Base-by-base conservation (phyloP, 2,113 vertebrate species). In the Solea solea region DNA sequence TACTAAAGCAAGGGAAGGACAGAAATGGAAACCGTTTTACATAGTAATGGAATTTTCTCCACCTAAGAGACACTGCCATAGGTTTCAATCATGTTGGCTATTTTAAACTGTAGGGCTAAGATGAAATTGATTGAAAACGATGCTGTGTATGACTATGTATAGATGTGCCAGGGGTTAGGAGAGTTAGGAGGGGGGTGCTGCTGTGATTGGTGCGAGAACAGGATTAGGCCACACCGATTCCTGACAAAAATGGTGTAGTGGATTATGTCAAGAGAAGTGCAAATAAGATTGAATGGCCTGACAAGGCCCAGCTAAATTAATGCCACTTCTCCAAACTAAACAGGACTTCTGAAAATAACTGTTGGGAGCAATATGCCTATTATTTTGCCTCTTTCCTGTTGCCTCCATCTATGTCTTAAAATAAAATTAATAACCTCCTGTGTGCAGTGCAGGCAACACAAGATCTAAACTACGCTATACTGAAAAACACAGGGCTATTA, bases 151-250 rank as follows among this genome's bases (percentile, higher is more conserved):
- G 16, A 34, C 52, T 14, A 21, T 21, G 40, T 41, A 77, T 0
- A 12, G 40, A 64, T 58, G 55, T 5, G 2, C 25, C 40, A 15
- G 34, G 51, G 42, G 68, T 28, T 72, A 74, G 54, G 75, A 34
- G 63, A 46, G 44, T 69, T 49, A 9, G 10, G 55, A 64, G 58
- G 25, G 4, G 9, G 49, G 76, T 1, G n/a, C 39, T 66, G 63
- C n/a, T 3, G 34, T 65, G 52, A 71, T 63, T 66, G 79, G 82
- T 74, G 74, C 57, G 73, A 61, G 85, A 84, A 80, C 63, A 49
- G 76, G 65, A 81, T 68, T 89, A 86, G 90, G 81, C 76, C 75
- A 34, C 88, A 92, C 86, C 75, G 89, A 91, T 92, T 91, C 82
- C 34, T 69, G 80, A 89, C 83, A 88, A 90, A 90, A 54, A 28